phyloP scores from a whole-genome alignment of 2,797 vertebrate genomes.

The Acanthopagrus latus region DNA sequence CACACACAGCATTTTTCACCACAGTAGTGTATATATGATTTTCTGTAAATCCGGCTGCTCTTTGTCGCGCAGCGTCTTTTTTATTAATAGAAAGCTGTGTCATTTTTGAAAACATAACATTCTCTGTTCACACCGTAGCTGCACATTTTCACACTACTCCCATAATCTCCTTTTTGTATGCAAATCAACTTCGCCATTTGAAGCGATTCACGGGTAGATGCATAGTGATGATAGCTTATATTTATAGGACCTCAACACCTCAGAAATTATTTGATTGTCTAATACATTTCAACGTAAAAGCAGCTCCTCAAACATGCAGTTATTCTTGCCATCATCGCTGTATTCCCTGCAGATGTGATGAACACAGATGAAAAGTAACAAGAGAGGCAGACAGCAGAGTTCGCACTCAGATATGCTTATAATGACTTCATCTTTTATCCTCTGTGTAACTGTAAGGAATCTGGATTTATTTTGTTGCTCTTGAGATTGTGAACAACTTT shows the following conservation, averaged over 20 bases:
- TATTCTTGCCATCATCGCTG: not conserved
- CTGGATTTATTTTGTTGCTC: not conserved
- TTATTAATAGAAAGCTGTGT: not conserved
- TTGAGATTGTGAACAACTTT: not conserved
- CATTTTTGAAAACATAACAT: constrained; percentile 7
- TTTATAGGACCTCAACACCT: not conserved
- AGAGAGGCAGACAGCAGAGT: constrained; percentile 26
- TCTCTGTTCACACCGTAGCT: not conserved
- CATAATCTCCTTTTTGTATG: constrained; percentile 11
- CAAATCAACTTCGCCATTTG: constrained; percentile 7
- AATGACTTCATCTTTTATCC: constrained; percentile 32
- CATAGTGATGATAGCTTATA: not conserved
- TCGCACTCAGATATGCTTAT: constrained; percentile 29
- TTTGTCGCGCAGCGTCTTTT: not conserved
- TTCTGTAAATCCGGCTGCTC: not conserved
- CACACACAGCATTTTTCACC: not conserved
- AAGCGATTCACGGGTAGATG: not conserved
- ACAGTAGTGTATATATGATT: not conserved
- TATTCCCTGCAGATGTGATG: not conserved
- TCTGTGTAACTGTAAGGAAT: constrained; percentile 15
- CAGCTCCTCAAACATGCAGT: not conserved
- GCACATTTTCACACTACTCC: constrained; percentile 2
- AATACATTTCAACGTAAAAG: not conserved
- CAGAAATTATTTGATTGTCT: not conserved
- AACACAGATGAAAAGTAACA: constrained; percentile 20